Evolutionary conservation across 37 sponge, comb jelly and placozoan genomes (phyloP).

Genomic region (Geodia barretti): DNA sequence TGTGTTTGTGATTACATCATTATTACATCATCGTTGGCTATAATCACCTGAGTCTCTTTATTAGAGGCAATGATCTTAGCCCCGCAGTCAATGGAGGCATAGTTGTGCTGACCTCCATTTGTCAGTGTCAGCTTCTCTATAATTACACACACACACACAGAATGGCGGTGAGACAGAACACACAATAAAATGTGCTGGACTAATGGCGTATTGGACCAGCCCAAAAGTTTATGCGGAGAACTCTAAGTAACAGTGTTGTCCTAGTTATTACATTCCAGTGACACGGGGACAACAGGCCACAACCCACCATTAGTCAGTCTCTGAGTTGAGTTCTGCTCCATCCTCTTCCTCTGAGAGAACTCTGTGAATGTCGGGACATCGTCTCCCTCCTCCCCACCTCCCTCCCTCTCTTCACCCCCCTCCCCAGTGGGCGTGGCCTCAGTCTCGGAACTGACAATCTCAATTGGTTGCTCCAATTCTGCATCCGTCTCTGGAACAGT

Average conservation of each 20-base stretch:
- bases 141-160: too few species aligned
- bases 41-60: constrained; percentile 60
- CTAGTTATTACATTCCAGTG: not conserved
- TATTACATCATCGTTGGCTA: not conserved
- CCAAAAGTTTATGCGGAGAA: too few species aligned
- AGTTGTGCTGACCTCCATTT: constrained; percentile 75
- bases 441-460: too few species aligned
- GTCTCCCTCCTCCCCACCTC: constrained; percentile 41
- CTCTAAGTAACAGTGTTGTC: too few species aligned
- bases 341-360: constrained; percentile 68
- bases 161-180: too few species aligned
- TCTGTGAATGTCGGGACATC: constrained; percentile 83
- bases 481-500: too few species aligned
- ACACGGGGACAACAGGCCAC: not conserved
- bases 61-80: constrained; percentile 82
- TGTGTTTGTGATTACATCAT: not conserved
- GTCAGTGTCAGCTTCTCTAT: too few species aligned
- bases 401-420: constrained; percentile 1
- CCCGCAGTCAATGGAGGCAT: constrained; percentile 93
- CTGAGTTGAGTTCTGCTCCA: constrained; percentile 14
- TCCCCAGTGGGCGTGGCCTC: not conserved
- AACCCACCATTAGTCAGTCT: constrained; percentile 1
- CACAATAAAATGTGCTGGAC: too few species aligned
- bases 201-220: too few species aligned
- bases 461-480: too few species aligned